Evolutionary conservation across 2,113 vertebrate genomes (phyloP), one percentile per base, ranked within the genome.

Genomic region (Alosa alosa): DNA sequence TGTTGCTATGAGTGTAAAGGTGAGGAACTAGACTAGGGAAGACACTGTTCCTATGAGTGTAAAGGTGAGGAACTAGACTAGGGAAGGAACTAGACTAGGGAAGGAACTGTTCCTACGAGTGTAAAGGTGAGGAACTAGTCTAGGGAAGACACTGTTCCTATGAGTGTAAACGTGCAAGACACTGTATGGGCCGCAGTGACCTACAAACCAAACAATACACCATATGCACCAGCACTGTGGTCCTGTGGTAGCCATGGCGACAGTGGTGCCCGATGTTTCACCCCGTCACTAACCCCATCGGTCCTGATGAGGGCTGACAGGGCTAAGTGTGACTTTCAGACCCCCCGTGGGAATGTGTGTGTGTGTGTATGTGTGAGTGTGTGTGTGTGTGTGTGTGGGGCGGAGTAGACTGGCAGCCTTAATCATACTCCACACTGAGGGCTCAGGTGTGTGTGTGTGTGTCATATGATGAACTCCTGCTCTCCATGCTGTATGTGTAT

Each of bases 361-460:
- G 64, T 72, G 22, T 72, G 64, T 72, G 60, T 68, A n/a, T 68
- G 55, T 60, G 18, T 22, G 20, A 1, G 55, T 60, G 22, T 60
- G 55, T 60, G 55, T 60, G 55, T 60, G 20, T 60, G 55, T 18
- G 18, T 60, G 20, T 60, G 20, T 60, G 50, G 13, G 10, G 13
- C 64, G 36, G 25, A 25, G 25, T 10, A 6, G 57, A 64, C 4
- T 22, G n/a, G 1, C 7, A 36, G 6, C n/a, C 1, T 72, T 8
- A 2, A 3, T 72, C 64, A 72, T 7, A 31, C 64, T 72, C 25
- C 31, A 72, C n/a, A 31, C 64, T 72, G 25, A 72, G 64, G 64
- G n/a, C 64, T 72, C 64, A 72, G 64, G 64, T 72, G 64, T 68
- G 60, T 36, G 64, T 72, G 64, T 68, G 57, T 64, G 57, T 22